Conservation (phyloP, 2,888 invertebrate species). For the Andrena chrysosceles region DNA sequence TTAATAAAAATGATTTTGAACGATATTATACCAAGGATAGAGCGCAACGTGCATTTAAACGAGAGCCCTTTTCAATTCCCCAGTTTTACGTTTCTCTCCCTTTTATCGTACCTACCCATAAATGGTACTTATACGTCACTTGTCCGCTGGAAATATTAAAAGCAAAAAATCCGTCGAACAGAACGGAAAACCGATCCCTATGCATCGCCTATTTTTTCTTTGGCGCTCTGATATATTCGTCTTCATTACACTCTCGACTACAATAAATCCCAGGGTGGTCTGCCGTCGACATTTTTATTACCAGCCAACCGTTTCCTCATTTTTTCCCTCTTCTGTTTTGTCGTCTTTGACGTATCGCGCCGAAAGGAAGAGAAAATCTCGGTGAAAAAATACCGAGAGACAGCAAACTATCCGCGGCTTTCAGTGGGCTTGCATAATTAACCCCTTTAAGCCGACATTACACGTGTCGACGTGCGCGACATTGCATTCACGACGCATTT, state of each 20-base stretch:
- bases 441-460: conserved; percentile 57
- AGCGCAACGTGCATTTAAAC: background rate
- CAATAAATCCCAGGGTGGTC: conserved; percentile 37
- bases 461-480: conserved; percentile 44
- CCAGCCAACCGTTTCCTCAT: conserved; percentile 36
- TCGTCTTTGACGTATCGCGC: conserved; percentile 49
- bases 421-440: conserved; percentile 61
- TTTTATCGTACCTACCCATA: too few species aligned
- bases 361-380: conserved; percentile 18
- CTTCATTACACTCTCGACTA: conserved; percentile 31
- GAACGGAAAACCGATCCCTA: background rate
- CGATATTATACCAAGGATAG: background rate
- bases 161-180: background rate
- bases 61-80: background rate
- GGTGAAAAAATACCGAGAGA: conserved; percentile 35
- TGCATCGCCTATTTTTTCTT: conserved; percentile 16
- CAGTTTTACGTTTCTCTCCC: background rate
- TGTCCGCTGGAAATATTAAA: background rate
- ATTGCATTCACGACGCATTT: conserved; percentile 49
- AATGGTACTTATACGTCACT: background rate
- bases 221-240: conserved; percentile 30
- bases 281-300: conserved; percentile 58
- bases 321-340: background rate
- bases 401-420: conserved; percentile 54
- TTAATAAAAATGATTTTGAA: conserved; percentile 9